Evolutionary conservation across 1,140 invertebrate genomes (phyloP), one percentile per base, ranked within the genome.

Genomic region (Drosophila funebris): DNA sequence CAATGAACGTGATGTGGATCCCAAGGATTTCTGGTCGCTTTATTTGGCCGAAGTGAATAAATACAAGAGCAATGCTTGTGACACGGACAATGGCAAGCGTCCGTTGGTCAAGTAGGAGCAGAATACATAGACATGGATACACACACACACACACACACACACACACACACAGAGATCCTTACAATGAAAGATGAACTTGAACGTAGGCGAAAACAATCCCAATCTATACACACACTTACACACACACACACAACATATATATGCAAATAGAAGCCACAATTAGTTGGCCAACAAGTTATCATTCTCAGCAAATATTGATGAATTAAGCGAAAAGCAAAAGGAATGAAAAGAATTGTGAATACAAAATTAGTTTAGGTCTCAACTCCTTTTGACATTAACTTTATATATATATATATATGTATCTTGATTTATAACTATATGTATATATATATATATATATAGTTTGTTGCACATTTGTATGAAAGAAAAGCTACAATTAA

Each of bases 11-110:
- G 91, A 90, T n/a, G 94, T 94, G 63, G 93, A 95, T 60, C 95
- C 95, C 0, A 96, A 96, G 91, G 97, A 98, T 92, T 96, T 97
- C 5, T 98, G 97, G 97, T 96, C 96, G 0, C 92, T 97, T 2
- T 98, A 98, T 84, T 95, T 98, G 94, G 96, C 95, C 22, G 97
- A 98, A 94, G 97, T 98, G 5, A 96, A 97, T 90, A 96, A 96
- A 84, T 98, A 98, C 83, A 95, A 96, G 89, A 96, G 97, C 91
- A 96, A 96, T 44, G 97, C 96, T 57, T 98, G 97, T 92, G 96
- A 98, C 91, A 97, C 97, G 87, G 97, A 98, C 90, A 95, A 97
- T 75, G 97, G 97, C 92, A 98, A 96, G 46, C 93, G 97, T 76
- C 97, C 97, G 9, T 93, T 98, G 50, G 97, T 98, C 39, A 98